These are phyloP conservation scores for Temnothorax curvispinosus DNA, from an alignment of 1,140 invertebrate genomes.

Conservation along the genomic window DNA sequence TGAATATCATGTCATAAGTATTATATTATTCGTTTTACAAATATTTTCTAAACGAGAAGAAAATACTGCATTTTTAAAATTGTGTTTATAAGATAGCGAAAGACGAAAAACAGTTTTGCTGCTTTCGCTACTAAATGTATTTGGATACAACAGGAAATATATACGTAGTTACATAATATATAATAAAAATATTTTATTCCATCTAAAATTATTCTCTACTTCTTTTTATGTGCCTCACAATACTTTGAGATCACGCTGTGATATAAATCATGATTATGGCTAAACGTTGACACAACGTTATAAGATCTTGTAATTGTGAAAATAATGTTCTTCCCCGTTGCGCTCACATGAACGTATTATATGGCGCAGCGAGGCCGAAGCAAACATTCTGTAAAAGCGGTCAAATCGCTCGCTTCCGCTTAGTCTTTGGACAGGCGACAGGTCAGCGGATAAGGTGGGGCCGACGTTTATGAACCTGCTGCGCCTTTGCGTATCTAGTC, in stretches of 20 bases:
- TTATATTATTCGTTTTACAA: not conserved
- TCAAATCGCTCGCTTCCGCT: conserved; percentile 72
- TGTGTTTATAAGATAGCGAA: not conserved
- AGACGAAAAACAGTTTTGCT: not conserved
- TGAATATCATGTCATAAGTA: not conserved
- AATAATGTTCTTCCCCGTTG: conserved; percentile 59
- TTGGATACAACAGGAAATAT: not conserved
- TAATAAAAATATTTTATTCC: not conserved
- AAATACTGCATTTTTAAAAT: not conserved
- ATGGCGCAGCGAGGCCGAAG: conserved; percentile 63
- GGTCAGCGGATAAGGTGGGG: conserved; percentile 76
- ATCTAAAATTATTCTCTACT: not conserved
- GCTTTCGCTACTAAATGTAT: not conserved
- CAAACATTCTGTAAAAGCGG: conserved; percentile 72
- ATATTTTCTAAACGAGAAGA: not conserved
- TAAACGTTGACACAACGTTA: not conserved
- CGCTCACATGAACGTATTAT: conserved; percentile 68
- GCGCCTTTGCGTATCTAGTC: conserved; percentile 72
- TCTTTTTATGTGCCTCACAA: not conserved
- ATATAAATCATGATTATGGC: not conserved
- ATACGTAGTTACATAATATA: not conserved
- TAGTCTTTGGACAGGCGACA: conserved; percentile 66
- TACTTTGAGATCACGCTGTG: not conserved
- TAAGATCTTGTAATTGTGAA: conserved; percentile 61
- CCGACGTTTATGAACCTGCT: conserved; percentile 75